Evolutionary conservation across 2,113 vertebrate species (phyloP).

Genomic region (Cyrtonyx montezumae): DNA sequence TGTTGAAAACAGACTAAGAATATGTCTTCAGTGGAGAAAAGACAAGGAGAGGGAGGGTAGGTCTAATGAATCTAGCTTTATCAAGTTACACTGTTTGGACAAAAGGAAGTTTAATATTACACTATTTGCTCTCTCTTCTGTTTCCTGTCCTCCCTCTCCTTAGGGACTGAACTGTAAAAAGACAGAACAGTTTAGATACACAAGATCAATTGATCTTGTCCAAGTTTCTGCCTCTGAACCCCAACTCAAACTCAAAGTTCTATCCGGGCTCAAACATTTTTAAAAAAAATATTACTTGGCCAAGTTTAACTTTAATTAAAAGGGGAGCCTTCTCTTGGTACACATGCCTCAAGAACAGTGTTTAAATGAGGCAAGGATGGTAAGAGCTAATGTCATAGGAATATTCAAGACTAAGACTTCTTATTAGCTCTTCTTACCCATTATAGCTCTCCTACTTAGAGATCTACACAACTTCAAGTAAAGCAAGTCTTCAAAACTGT

Average conservation of each 20-base stretch:
- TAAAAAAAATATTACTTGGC: not conserved
- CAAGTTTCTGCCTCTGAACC: not conserved
- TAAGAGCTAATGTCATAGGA: not conserved
- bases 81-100: conserved; percentile 21
- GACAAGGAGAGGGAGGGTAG: not conserved
- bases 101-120: conserved; percentile 27
- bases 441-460: not conserved
- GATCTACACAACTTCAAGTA: not conserved
- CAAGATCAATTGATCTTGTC: not conserved
- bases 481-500: not conserved
- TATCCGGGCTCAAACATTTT: not conserved
- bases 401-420: not conserved
- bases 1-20: not conserved
- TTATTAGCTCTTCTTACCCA: not conserved
- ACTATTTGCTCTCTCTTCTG: not conserved
- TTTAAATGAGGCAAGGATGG: not conserved
- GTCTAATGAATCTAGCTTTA: not conserved
- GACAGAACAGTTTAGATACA: not conserved
- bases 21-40: not conserved
- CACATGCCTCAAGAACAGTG: not conserved
- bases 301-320: not conserved
- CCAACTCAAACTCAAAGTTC: not conserved
- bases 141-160: not conserved
- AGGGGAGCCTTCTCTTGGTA: not conserved
- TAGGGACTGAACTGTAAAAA: not conserved